A percentile compares a stretch with the other conserved stretches of the same genome.
phyloP scores from a whole-genome alignment of 2,888 invertebrate species.

The Itoplectis maculator region DNA sequence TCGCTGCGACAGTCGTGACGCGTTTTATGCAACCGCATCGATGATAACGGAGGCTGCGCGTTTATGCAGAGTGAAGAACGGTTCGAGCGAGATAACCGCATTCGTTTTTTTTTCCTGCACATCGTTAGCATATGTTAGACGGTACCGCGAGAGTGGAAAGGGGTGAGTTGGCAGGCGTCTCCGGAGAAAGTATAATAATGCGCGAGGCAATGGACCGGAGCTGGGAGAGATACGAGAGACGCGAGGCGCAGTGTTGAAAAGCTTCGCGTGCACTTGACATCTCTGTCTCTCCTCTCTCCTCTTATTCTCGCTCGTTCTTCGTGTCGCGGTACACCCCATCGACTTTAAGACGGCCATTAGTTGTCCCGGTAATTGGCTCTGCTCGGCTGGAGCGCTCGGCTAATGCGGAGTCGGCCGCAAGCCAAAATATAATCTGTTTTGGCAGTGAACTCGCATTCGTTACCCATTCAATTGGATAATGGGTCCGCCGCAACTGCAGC shows the following conservation, averaged over 20 bases:
- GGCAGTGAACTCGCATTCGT: conserved; percentile 67
- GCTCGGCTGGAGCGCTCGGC: conserved; percentile 50
- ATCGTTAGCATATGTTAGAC: conserved; percentile 45
- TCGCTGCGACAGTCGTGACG: too few species aligned
- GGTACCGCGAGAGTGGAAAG: conserved; percentile 27
- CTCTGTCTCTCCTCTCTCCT: background rate
- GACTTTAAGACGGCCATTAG: conserved; percentile 66
- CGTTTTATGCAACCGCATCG: too few species aligned
- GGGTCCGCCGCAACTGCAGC: conserved; percentile 38
- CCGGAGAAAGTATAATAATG: conserved; percentile 43
- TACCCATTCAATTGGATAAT: conserved; percentile 69
- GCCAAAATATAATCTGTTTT: conserved; percentile 71
- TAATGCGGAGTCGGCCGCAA: conserved; percentile 60
- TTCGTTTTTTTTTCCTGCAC: conserved; percentile 56
- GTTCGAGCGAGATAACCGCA: conserved; percentile 36
- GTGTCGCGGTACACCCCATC: conserved; percentile 46
- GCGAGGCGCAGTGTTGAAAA: conserved; percentile 26
- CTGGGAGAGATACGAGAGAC: conserved; percentile 37
- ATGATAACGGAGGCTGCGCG: too few species aligned
- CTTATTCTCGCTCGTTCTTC: background rate
- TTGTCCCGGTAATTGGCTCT: conserved; percentile 64
- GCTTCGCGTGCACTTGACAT: conserved; percentile 50
- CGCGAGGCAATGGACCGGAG: conserved; percentile 61
- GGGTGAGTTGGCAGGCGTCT: conserved; percentile 47
- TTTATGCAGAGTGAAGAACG: conserved; percentile 46